Conservation (phyloP, 92 coral and sea anemone genomes). For the Hydrozoanthus gracilis region DNA sequence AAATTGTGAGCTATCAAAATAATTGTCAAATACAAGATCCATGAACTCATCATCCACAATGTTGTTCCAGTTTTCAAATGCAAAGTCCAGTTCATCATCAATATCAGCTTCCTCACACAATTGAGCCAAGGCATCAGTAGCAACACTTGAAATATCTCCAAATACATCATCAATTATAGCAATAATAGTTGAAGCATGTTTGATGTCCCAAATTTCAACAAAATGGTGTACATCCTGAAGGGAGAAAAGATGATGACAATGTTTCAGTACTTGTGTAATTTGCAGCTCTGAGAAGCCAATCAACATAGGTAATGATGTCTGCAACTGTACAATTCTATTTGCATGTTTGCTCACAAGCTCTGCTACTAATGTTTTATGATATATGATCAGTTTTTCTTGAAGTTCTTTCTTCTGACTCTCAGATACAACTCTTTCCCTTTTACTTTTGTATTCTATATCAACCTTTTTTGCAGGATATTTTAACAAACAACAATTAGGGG, state of each 20-base stretch:
- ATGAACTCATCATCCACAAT: background rate
- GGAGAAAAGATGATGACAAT: background rate
- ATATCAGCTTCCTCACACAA: background rate
- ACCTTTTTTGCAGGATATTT: slow-evolving; percentile 33
- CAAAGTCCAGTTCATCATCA: background rate
- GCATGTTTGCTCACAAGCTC: slow-evolving; percentile 21
- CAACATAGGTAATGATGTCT: background rate
- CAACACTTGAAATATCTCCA: background rate
- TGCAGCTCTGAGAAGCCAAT: slow-evolving; percentile 39
- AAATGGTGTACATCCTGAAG: slow-evolving; percentile 38
- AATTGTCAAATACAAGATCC: background rate
- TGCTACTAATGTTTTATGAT: slow-evolving; percentile 40
- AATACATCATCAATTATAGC: slow-evolving; percentile 24
- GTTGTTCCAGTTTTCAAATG: background rate
- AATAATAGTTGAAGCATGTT: slow-evolving; percentile 48
- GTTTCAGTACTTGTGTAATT: slow-evolving; percentile 8
- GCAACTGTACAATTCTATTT: slow-evolving; percentile 5
- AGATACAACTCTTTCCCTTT: slow-evolving; percentile 42
- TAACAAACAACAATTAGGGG: background rate
- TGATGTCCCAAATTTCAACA: slow-evolving; percentile 59
- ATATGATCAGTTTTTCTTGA: slow-evolving; percentile 25
- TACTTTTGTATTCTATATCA: background rate
- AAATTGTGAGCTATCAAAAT: background rate
- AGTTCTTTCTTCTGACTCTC: slow-evolving; percentile 37
- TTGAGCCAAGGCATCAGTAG: background rate